Evolutionary conservation across 1,140 invertebrate genomes (phyloP).

Genomic region (Drosophila simulans): DNA sequence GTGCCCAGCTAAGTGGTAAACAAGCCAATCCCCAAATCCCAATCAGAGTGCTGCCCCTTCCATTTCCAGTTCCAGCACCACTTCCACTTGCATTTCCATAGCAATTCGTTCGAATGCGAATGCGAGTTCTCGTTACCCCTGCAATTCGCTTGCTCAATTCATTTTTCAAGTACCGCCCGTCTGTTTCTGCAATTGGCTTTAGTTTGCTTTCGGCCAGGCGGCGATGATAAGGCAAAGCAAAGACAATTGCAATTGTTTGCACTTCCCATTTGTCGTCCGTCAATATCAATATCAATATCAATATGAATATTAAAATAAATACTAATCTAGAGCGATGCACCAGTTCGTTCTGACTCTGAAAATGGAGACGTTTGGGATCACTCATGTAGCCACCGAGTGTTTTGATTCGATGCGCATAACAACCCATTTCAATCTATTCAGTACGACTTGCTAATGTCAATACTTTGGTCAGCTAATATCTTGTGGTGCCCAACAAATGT

Average conservation of each 20-base stretch:
- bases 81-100: background rate
- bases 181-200: slow-evolving; percentile 49
- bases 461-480: too few relatives aligned
- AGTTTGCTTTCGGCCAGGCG: slow-evolving; percentile 47
- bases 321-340: slow-evolving; percentile 27
- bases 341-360: background rate
- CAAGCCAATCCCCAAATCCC: slow-evolving; percentile 16
- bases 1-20: background rate
- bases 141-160: slow-evolving; percentile 22
- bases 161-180: slow-evolving; percentile 5
- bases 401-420: too few relatives aligned
- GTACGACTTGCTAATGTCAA: too few relatives aligned
- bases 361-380: too few relatives aligned
- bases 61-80: too few relatives aligned
- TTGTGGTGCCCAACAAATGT: background rate
- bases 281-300: slow-evolving; percentile 45
- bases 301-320: slow-evolving; percentile 26
- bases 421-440: too few relatives aligned
- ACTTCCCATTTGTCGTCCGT: slow-evolving; percentile 50
- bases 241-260: slow-evolving; percentile 59
- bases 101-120: background rate
- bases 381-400: too few relatives aligned
- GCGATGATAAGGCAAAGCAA: slow-evolving; percentile 53
- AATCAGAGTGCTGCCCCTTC: slow-evolving; percentile 17
- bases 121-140: slow-evolving; percentile 1